These are phyloP conservation scores for Scatophagus argus DNA, from an alignment of 2,113 vertebrate genomes.

Conservation along the genomic window DNA sequence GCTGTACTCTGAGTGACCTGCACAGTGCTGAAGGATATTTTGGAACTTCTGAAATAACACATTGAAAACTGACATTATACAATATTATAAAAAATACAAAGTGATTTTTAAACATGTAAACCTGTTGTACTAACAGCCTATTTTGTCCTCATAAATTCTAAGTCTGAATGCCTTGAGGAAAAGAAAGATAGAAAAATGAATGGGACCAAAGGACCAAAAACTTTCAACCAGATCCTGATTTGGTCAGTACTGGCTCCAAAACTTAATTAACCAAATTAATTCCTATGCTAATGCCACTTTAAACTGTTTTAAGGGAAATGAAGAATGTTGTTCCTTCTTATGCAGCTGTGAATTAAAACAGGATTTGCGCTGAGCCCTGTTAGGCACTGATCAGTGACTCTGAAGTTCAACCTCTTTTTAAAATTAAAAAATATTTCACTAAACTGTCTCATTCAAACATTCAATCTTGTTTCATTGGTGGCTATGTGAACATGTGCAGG, in stretches of 20 bases:
- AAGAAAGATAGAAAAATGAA: neutral
- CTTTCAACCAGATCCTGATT: neutral
- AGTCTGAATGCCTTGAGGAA: neutral
- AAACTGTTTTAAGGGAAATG: neutral
- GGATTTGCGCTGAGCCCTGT: neutral
- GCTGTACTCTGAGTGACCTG: neutral
- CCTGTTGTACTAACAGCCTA: neutral
- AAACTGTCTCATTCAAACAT: conserved; percentile 7
- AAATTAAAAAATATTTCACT: neutral
- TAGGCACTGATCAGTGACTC: neutral
- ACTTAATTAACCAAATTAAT: neutral
- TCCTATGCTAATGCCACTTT: neutral
- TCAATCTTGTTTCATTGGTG: neutral
- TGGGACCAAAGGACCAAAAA: neutral
- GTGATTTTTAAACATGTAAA: neutral
- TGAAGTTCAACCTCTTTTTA: conserved; percentile 1
- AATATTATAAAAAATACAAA: neutral
- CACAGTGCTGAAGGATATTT: neutral
- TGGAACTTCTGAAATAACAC: neutral
- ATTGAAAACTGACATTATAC: neutral
- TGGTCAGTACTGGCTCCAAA: neutral
- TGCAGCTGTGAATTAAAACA: neutral
- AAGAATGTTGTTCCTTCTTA: neutral
- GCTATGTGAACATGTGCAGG: conserved; percentile 10
- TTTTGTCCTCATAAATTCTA: neutral